Base-by-base conservation (phyloP, 2,888 invertebrate species). In the Cephus pulcher region DNA sequence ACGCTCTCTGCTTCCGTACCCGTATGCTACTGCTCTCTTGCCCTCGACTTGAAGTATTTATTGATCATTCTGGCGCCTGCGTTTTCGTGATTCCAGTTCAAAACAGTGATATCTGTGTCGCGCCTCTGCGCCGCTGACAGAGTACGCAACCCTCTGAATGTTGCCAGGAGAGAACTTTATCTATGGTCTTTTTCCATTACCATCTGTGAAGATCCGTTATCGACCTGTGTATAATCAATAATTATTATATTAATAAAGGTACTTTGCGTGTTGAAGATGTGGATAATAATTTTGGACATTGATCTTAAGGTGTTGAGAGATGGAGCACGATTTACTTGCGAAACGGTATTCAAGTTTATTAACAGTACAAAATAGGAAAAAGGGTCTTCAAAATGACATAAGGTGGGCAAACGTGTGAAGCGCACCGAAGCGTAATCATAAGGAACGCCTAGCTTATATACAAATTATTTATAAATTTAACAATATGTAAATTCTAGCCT, bases 51-150 rank as follows among this genome's bases (percentile, higher is more conserved):
- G 82, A 84, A 85, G 83, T 86, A 86, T 88, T 90, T 91, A 91
- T 91, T 91, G 91, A 91, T 91, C 91, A 85, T 82, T 81, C 81
- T 83, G 86, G 89, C 90, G 90, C 90, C 88, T 89, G 90, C 90
- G 90, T 88, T 70, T 23, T 40, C 15, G 15, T 40, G 40, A 40
- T 40, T 15, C 40, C 40, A 40, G 40, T 40, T 40, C 15, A 40
- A 40, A 40, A 40, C 15, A 6, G 15, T 6, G 15, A 40, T 40
- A 40, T 40, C 2, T 40, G 40, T 40, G 40, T 40, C 40, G 40
- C 40, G 40, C 40, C 40, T 40, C 40, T 40, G 40, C 40, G 40
- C 40, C 0, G 4, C 40, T 40, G 15, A 40, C 6, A 4, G 15
- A 1, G 4, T 15, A 40, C 40, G 40, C 40, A 40, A 40, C 15